Base-by-base conservation (phyloP, 2,888 invertebrate species). In the Tachystola acroxantha region DNA sequence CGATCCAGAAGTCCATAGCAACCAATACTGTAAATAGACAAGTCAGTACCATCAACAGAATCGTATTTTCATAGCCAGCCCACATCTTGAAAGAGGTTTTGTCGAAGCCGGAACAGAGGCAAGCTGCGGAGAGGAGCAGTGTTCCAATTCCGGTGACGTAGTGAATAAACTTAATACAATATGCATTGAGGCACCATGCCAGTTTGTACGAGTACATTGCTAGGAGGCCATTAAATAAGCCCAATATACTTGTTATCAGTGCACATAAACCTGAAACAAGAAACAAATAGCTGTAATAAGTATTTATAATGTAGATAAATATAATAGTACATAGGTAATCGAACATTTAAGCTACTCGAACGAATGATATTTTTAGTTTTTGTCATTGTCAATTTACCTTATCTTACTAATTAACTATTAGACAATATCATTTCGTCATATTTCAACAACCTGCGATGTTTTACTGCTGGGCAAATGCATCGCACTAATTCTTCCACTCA, bases 261-360 rank as follows among this genome's bases (percentile, higher is more conserved):
- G 65, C 60, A 27, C 52, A 46, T 31, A 70, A 26, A 11, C 60
- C 72, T 72, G 62, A 37, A 68, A 67, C 31, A 13, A n/a, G n/a
- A n/a, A n/a, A n/a, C n/a, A n/a, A n/a, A n/a, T n/a, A n/a, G n/a
- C n/a, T n/a, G n/a, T n/a, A n/a, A n/a, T n/a, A n/a, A n/a, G n/a
- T n/a, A n/a, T 16, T 16, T 16, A 16, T 16, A 16, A 16, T 6
- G 13, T 7, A 34, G n/a, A 10, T 34, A 5, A 25, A 14, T 14
- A 1, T 14, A 16, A 19, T 10, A 16, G 16, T 30, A 16, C 3
- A 6, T 16, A 16, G 16, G n/a, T n/a, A n/a, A n/a, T n/a, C n/a
- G n/a, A n/a, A n/a, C n/a, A n/a, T n/a, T n/a, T n/a, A n/a, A n/a
- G n/a, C n/a, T n/a, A n/a, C n/a, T n/a, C n/a, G n/a, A n/a, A n/a